Base-by-base conservation (phyloP, 2,888 invertebrate genomes). In the Petrolisthes cinctipes region DNA sequence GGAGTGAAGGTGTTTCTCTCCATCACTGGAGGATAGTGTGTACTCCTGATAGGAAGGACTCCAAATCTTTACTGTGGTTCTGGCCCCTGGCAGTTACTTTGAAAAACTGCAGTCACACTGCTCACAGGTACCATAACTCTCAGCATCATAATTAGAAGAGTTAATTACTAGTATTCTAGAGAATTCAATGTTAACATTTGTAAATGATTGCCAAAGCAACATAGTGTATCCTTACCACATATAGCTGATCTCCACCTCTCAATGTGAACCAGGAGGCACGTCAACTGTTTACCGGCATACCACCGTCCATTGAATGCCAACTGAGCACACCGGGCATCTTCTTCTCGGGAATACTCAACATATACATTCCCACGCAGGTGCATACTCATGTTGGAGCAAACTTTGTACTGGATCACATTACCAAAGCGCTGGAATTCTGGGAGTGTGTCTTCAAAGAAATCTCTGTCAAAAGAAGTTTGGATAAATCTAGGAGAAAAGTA, bases 331-430 rank as follows among this genome's bases (percentile, higher is more conserved):
- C 91, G 79, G 4, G 93, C 92, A 71, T 92, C 92, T 14, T 92
- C 91, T 82, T 92, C 92, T 54, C 92, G 92, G 90, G 20, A 90
- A 89, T 85, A 91, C 85, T 91, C 88, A 54, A 98, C 94, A 92
- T 97, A 98, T 57, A 97, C 96, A 93, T 98, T 98, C 0, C 98
- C 98, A 75, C 97, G 94, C 17, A 98, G 94, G 93, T 98, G 98
- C 80, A 95, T 94, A 92, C 97, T 96, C 85, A 95, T 95, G 93
- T 98, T 99, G 92, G 96, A 95, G 92, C 97, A 97, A 5, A 96
- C 96, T 93, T 96, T 95, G 92, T 94, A 93, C 91, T 94, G 93
- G 6, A 93, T 91, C 7, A 94, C 92, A 53, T 91, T 92, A 7
- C 94, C 94, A 88, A 91, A 91, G 54, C 91, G 92, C 92, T 96